Evolutionary conservation across 2,113 vertebrate species (phyloP).

Genomic region (Hiodon tergisus): DNA sequence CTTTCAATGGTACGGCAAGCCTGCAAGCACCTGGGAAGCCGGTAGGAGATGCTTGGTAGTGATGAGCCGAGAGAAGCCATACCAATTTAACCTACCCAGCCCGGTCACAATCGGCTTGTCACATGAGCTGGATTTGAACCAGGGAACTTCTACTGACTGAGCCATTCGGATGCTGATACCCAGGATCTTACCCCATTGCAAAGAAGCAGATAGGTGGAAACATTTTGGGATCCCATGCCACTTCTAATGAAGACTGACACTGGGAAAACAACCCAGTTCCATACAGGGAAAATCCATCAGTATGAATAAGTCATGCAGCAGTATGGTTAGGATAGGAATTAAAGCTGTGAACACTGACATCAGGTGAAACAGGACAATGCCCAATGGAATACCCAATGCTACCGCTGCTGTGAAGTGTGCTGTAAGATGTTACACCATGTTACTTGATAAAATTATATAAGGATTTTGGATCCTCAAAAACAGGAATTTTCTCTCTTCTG

Average conservation of each 20-base stretch:
- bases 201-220: not conserved
- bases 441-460: too few species aligned
- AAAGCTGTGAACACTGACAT: slow-evolving; percentile 44
- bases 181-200: not conserved
- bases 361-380: slow-evolving; percentile 50
- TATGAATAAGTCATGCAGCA: slow-evolving; percentile 63
- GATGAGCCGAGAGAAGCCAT: too few species aligned
- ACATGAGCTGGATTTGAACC: too few species aligned
- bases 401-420: not conserved
- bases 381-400: slow-evolving; percentile 34
- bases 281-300: slow-evolving; percentile 67
- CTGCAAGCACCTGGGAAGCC: too few species aligned
- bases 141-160: too few species aligned
- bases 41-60: too few species aligned
- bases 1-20: too few species aligned
- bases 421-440: not conserved
- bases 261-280: slow-evolving; percentile 38
- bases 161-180: too few species aligned
- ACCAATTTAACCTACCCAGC: too few species aligned
- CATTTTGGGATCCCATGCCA: not conserved
- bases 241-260: slow-evolving; percentile 43
- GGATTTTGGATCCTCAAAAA: too few species aligned
- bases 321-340: slow-evolving; percentile 46
- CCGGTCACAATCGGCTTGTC: not conserved
- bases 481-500: too few species aligned